A percentile compares a stretch with the other conserved stretches of the same genome.
phyloP scores from a whole-genome alignment of 2,888 invertebrate species.

The Choristoneura rosaceana region DNA sequence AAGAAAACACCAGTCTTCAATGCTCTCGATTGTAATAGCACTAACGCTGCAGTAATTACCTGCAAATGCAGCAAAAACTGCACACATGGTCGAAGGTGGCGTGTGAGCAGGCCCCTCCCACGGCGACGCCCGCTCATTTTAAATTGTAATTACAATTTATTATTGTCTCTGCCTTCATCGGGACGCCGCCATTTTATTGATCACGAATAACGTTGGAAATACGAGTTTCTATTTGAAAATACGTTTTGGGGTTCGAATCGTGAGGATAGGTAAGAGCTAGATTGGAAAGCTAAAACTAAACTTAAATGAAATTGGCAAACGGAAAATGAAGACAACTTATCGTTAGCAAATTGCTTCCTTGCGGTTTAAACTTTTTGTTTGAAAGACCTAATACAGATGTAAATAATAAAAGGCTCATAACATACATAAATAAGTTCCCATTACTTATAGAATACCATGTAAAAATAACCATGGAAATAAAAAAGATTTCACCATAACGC shows the following conservation, averaged over 20 bases:
- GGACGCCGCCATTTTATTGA: constrained; percentile 82
- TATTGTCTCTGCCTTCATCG: constrained; percentile 84
- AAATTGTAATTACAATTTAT: constrained; percentile 86
- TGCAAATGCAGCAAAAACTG: constrained; percentile 72
- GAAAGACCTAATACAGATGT: no score
- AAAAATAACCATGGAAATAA: no score
- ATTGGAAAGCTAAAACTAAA: not conserved
- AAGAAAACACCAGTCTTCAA: not conserved
- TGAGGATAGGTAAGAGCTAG: not conserved
- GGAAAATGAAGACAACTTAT: not conserved
- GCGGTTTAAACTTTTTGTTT: not conserved
- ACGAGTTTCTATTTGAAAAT: constrained; percentile 4
- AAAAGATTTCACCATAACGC: no score
- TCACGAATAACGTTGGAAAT: constrained; percentile 49
- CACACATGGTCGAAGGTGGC: constrained; percentile 74
- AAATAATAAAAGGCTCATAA: no score
- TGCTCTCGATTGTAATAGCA: constrained; percentile 6
- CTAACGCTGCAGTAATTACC: constrained; percentile 61
- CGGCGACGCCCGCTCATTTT: constrained; percentile 84
- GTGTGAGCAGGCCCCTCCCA: constrained; percentile 78
- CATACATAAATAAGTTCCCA: no score
- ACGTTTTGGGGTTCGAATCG: not conserved
- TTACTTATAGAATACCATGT: no score
- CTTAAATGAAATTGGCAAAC: not conserved
- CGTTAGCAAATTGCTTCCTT: not conserved